phyloP scores from a whole-genome alignment of 2,888 invertebrate genomes.

The Dryobota labecula region DNA sequence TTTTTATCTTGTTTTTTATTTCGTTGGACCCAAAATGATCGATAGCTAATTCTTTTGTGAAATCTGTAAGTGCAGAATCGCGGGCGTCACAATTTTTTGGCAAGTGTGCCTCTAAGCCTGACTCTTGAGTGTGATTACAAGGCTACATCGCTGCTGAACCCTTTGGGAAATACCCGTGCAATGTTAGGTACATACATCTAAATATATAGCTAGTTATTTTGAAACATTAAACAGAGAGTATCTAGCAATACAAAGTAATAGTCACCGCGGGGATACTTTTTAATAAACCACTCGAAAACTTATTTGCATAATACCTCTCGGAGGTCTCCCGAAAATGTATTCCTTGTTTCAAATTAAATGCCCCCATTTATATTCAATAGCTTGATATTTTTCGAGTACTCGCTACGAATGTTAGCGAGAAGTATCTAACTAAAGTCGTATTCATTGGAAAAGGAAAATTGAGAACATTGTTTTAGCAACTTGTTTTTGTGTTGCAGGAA shows the following conservation, averaged over 20 bases:
- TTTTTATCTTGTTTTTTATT: no score
- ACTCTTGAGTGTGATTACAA: background rate
- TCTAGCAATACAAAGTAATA: constrained; percentile 39
- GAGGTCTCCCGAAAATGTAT: constrained; percentile 52
- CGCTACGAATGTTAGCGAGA: constrained; percentile 2
- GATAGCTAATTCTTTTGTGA: no score
- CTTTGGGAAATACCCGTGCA: constrained; percentile 1
- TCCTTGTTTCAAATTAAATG: constrained; percentile 65
- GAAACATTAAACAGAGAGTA: constrained; percentile 4
- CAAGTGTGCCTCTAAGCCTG: no score
- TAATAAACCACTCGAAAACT: constrained; percentile 54
- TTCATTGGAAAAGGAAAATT: background rate
- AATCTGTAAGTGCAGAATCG: no score
- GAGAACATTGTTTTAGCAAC: background rate
- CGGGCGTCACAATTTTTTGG: no score
- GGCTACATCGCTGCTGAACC: background rate
- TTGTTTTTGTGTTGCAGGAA: background rate
- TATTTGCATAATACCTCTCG: constrained; percentile 61
- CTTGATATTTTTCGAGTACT: constrained; percentile 46
- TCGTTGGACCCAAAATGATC: no score
- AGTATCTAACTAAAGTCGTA: background rate
- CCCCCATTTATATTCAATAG: constrained; percentile 68
- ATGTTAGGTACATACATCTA: background rate
- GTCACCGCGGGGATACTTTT: constrained; percentile 44
- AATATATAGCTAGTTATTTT: constrained; percentile 6